These are phyloP conservation scores for Tuberolachnus salignus DNA, from an alignment of 2,888 invertebrate genomes.

Conservation along the genomic window DNA sequence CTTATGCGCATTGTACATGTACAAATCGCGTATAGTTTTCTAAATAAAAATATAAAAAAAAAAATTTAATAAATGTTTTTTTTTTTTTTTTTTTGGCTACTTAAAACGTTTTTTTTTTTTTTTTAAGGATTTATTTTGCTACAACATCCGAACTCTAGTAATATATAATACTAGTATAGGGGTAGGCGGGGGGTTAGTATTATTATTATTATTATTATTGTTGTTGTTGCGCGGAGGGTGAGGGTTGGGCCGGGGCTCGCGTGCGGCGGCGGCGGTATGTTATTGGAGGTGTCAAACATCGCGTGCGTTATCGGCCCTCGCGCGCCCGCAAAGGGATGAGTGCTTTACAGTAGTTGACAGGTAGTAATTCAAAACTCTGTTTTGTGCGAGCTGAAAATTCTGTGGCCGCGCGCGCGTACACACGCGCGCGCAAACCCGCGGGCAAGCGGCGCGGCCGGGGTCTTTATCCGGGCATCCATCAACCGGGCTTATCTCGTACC, in stretches of 20 bases:
- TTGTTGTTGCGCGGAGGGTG: background rate
- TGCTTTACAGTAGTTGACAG: slow-evolving; percentile 54
- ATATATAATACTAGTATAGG: background rate
- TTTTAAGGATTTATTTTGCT: too few species aligned
- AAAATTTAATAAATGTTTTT: too few species aligned
- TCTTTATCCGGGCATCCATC: slow-evolving; percentile 55
- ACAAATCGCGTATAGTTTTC: too few species aligned
- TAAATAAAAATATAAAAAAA: too few species aligned
- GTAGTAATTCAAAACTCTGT: slow-evolving; percentile 54
- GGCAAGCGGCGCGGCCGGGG: slow-evolving; percentile 15
- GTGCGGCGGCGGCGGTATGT: slow-evolving; percentile 12
- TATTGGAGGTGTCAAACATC: slow-evolving; percentile 50
- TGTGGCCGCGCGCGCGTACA: background rate
- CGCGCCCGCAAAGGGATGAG: slow-evolving; percentile 8
- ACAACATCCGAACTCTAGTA: too few species aligned
- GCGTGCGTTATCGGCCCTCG: slow-evolving; percentile 29
- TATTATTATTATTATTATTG: background rate
- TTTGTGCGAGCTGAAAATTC: slow-evolving; percentile 4
- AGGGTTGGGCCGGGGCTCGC: too few species aligned
- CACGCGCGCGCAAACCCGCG: background rate
- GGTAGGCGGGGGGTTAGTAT: too few species aligned
- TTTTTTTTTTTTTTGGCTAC: too few species aligned
- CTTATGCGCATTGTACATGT: too few species aligned
- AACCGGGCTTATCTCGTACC: slow-evolving; percentile 53
- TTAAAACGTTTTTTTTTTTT: too few species aligned